Evolutionary conservation across 2,113 vertebrate genomes (phyloP), one percentile per base, ranked within the genome.

Genomic region (Apistogramma diplotaenia): DNA sequence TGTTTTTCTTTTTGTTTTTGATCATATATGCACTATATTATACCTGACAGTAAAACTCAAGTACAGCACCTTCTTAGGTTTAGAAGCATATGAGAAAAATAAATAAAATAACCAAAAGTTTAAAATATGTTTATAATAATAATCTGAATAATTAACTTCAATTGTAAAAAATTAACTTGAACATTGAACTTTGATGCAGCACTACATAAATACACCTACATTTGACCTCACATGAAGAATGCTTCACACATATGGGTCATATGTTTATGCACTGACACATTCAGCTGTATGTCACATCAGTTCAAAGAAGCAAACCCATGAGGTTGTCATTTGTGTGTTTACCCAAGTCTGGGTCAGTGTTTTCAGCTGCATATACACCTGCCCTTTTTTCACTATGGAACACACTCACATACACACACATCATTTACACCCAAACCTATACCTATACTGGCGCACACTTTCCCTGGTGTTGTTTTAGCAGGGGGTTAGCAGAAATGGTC

Each of bases 391-490:
- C 27, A 87, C 40, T 79, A 81, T 81, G 81, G 76, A 76, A 40
- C 37, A 43, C 40, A 40, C 37, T 12, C 37, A 40, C 37, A 40
- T 3, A 75, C 70, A 85, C 61, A 60, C 60, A 86, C 82, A 73
- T 19, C 80, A 79, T 89, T 89, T 79, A 84, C 56, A 79, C 59
- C 54, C 37, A 78, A 75, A 86, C 29, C 75, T 61, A 61, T 78
- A 75, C 73, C 62, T 59, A n/a, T 81, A 84, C 58, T 85, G 84
- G 85, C 76, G 18, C 88, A 91, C 91, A 90, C 85, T 89, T 88
- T 85, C 79, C 35, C 53, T 21, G 29, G 61, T 91, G 96, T 97
- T 99, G 96, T 97, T 98, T 97, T 97, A 97, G 96, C 93, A 87
- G 93, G 89, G 91, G 94, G 90, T 19, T 58, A 92, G 91, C 95